phyloP scores from a whole-genome alignment of 64 coral and sea anemone genomes.

The Catalaphyllia jardinei region DNA sequence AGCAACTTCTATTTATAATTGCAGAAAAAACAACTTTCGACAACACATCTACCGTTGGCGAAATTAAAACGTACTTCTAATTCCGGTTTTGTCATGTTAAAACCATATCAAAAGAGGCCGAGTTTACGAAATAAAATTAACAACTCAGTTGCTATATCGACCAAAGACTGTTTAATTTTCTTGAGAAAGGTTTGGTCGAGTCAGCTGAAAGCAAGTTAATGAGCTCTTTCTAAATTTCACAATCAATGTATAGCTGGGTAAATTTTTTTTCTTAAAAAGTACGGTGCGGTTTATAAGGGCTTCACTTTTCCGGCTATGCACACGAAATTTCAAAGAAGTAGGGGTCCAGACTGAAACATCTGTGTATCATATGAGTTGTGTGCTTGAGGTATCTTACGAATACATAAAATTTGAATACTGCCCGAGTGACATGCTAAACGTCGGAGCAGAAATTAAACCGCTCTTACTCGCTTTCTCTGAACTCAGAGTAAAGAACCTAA shows the following conservation, averaged over 20 bases:
- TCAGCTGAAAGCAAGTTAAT: slow-evolving; percentile 29
- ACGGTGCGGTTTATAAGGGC: too few species aligned
- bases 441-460: not conserved
- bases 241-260: slow-evolving; percentile 1
- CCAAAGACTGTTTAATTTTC: slow-evolving; percentile 27
- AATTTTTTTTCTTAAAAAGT: not conserved
- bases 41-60: not conserved
- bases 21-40: not conserved
- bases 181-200: slow-evolving; percentile 8
- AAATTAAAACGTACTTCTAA: not conserved
- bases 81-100: slow-evolving; percentile 4
- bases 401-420: slow-evolving; percentile 11
- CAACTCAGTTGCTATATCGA: not conserved
- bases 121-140: slow-evolving; percentile 21
- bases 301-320: too few species aligned
- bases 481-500: too few species aligned
- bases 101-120: not conserved
- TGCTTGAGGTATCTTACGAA: slow-evolving; percentile 29
- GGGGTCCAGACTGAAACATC: slow-evolving; percentile 10
- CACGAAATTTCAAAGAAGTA: not conserved
- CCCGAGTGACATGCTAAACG: not conserved
- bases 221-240: not conserved
- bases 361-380: slow-evolving; percentile 33
- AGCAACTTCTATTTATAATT: not conserved
- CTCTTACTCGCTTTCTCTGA: too few species aligned